Evolutionary conservation across 2,797 vertebrate genomes (phyloP), one percentile per base, ranked within the genome.

Genomic region (Microctenopoma lineatum): DNA sequence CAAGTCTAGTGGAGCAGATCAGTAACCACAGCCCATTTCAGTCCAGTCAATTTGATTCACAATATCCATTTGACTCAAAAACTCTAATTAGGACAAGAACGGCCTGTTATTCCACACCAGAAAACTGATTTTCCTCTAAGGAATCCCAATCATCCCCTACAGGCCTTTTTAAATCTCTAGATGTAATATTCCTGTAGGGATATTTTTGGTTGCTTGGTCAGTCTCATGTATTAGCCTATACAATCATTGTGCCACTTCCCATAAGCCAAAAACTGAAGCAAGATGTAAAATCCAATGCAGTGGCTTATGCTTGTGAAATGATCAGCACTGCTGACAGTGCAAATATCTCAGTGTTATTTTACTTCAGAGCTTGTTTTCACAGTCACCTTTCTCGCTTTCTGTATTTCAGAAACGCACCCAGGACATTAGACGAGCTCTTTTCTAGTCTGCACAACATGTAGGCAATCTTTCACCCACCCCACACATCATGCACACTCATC

Each of bases 51-150:
- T 85, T 77, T 80, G 47, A 84, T 83, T 87, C 44, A 55, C 52
- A 55, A 69, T 55, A 60, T 77, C 68, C 26, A 39, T 77, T 73
- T 69, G 62, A 76, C 66, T 80, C 66, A 66, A 66, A 87, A 56
- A 47, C 56, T 79, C 75, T 87, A 87, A 90, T 89, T 84, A 84
- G 86, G 79, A 72, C 72, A 75, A 39, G 73, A 73, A 53, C 56
- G 58, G 72, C 61, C 70, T 56, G 69, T 81, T 83, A 74, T 81
- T 79, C 71, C 66, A 68, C 65, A 66, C 18, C 36, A 52, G 45
- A 70, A 64, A 71, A 67, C 42, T 9, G 44, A 80, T 78, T 59
- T 78, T 66, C 71, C 87, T 80, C 79, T 50, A 48, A 73, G 80
- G 87, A 76, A 76, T 61, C 72, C 68, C 57, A 50, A 79, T 75